Percentiles rank a stretch among this genome's conserved stretches.
phyloP scores from a whole-genome alignment of 2,888 invertebrate species.

The Leptinotarsa peninsularis region DNA sequence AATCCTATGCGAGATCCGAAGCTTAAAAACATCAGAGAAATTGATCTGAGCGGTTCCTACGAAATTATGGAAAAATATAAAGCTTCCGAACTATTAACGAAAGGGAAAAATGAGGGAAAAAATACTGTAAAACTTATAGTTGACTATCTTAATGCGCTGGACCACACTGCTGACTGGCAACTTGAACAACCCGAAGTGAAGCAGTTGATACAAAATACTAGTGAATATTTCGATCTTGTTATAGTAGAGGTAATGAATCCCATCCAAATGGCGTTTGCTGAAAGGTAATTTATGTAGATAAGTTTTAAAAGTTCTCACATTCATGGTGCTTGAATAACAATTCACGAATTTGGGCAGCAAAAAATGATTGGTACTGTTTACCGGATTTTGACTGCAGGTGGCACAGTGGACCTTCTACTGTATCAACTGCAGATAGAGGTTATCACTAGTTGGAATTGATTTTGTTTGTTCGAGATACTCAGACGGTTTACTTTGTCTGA shows the following conservation, averaged over 20 bases:
- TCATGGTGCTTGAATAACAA: no score
- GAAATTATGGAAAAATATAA: slow-evolving; percentile 33
- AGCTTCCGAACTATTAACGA: slow-evolving; percentile 35
- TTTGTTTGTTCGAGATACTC: no score
- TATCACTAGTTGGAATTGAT: no score
- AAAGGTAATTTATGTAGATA: slow-evolving; percentile 28
- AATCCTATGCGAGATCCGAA: slow-evolving; percentile 42
- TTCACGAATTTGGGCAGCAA: no score
- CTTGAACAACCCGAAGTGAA: slow-evolving; percentile 51
- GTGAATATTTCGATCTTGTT: slow-evolving; percentile 59
- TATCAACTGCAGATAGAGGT: no score
- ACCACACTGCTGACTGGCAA: slow-evolving; percentile 44
- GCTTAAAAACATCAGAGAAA: slow-evolving; percentile 38
- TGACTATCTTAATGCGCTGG: slow-evolving; percentile 28
- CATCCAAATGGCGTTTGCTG: slow-evolving; percentile 52
- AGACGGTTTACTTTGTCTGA: no score
- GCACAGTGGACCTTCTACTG: no score
- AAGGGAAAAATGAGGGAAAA: slow-evolving; percentile 10
- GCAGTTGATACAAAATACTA: slow-evolving; percentile 53
- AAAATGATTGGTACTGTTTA: no score
- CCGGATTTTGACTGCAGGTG: no score
- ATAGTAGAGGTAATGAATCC: slow-evolving; percentile 54
- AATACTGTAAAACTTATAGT: neutral
- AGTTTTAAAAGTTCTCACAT: no score
- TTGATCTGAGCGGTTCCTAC: slow-evolving; percentile 44